Evolutionary conservation across 2,797 vertebrate genomes (phyloP).

Genomic region (Oryzias dopingdopingensis): DNA sequence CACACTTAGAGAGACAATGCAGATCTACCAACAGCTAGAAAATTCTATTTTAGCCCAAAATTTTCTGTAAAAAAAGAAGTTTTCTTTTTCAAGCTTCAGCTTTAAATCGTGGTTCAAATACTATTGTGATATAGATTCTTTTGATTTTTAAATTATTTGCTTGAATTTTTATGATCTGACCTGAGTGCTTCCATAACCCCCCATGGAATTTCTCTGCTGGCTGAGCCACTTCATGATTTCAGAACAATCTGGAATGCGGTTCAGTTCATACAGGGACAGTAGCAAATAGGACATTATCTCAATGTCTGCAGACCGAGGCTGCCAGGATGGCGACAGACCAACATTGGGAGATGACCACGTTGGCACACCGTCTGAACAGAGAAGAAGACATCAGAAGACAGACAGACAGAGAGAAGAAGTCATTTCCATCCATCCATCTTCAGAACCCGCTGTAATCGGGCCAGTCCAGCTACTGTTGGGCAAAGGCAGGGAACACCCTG

Average conservation of each 20-base stretch:
- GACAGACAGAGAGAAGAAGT: neutral
- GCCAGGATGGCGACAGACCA: conserved; percentile 76
- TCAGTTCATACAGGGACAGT: conserved; percentile 76
- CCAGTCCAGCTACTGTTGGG: too few relatives aligned
- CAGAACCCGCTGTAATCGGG: too few relatives aligned
- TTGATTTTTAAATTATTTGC: too few relatives aligned
- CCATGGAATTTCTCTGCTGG: conserved; percentile 83
- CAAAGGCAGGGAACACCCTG: too few relatives aligned
- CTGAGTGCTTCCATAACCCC: conserved; percentile 91
- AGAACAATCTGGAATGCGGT: conserved; percentile 68
- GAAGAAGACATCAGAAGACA: neutral
- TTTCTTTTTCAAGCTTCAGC: too few relatives aligned
- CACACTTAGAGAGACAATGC: neutral
- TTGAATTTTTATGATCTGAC: conserved; percentile 39
- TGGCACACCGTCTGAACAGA: conserved; percentile 61
- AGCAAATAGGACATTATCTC: conserved; percentile 84
- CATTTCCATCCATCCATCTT: neutral
- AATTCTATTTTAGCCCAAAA: too few relatives aligned
- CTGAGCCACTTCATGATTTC: conserved; percentile 86
- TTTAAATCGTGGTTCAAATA: too few relatives aligned
- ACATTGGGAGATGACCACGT: conserved; percentile 76
- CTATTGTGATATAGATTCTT: too few relatives aligned
- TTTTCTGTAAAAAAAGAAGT: too few relatives aligned
- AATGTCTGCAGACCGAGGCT: conserved; percentile 83
- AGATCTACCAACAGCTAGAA: too few relatives aligned